These are phyloP conservation scores for Scaptomyza reducta DNA, from an alignment of 2,888 invertebrate species.

Conservation along the genomic window DNA sequence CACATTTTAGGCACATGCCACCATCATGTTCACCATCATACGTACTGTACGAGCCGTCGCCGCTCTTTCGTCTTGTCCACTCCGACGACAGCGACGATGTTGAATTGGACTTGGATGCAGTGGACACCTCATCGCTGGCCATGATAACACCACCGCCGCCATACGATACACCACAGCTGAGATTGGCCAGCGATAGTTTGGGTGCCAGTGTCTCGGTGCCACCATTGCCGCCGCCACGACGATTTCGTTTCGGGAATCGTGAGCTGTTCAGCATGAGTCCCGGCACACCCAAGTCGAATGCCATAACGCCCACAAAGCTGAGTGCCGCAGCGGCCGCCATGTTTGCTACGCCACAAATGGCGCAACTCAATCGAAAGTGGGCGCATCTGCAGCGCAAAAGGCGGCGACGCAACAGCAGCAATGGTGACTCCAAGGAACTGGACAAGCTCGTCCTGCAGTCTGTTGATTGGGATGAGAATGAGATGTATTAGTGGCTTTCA, in stretches of 20 bases:
- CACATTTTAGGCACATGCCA: constrained; percentile 40
- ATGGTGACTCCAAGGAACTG: constrained; percentile 83
- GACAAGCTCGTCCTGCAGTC: constrained; percentile 84
- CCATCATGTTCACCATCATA: constrained; percentile 58
- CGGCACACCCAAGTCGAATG: constrained; percentile 72
- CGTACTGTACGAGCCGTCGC: constrained; percentile 63
- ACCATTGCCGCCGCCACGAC: constrained; percentile 72
- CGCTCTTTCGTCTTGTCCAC: constrained; percentile 42
- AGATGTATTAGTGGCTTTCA: constrained; percentile 77
- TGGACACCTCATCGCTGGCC: constrained; percentile 79
- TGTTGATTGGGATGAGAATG: constrained; percentile 84
- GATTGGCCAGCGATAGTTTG: constrained; percentile 9
- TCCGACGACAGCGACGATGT: constrained; percentile 48
- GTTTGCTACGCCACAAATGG: constrained; percentile 83
- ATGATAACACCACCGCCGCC: constrained; percentile 83
- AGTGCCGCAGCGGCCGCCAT: constrained; percentile 82
- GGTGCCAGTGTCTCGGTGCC: constrained; percentile 31
- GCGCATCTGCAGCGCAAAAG: constrained; percentile 81
- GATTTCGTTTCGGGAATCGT: constrained; percentile 80
- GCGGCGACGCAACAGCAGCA: constrained; percentile 82
- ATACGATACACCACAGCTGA: constrained; percentile 74
- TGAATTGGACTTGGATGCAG: constrained; percentile 43
- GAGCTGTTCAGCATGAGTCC: constrained; percentile 81
- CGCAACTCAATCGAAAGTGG: constrained; percentile 83
- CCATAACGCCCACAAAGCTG: constrained; percentile 81